These are phyloP conservation scores for Prunella strophiata DNA, from an alignment of 2,797 vertebrate genomes.

Conservation along the genomic window DNA sequence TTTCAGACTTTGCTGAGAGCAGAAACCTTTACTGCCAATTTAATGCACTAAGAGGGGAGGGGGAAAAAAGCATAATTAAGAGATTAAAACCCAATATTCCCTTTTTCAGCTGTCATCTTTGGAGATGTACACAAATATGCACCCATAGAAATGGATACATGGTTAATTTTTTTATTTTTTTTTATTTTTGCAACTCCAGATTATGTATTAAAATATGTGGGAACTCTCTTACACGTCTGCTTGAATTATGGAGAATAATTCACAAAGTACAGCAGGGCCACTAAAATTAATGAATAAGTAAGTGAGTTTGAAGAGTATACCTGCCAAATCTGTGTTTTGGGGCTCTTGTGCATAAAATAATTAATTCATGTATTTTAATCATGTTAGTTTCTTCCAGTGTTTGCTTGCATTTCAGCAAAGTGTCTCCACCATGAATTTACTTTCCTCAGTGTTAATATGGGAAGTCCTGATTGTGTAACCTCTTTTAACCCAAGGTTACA, in stretches of 20 bases:
- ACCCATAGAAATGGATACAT: neutral
- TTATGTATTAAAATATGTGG: slow-evolving; percentile 1
- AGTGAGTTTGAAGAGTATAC: neutral
- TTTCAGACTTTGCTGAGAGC: slow-evolving; percentile 10
- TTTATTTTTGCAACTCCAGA: neutral
- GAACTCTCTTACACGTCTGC: neutral
- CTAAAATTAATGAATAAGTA: slow-evolving; percentile 61
- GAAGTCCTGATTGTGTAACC: slow-evolving; percentile 40
- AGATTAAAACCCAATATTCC: slow-evolving; percentile 4
- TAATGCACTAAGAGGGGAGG: neutral
- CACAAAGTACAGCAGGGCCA: slow-evolving; percentile 32
- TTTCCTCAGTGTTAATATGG: neutral
- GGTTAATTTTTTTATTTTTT: neutral
- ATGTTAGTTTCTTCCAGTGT: slow-evolving; percentile 22
- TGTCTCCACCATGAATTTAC: slow-evolving; percentile 25
- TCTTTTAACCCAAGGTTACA: slow-evolving; percentile 34
- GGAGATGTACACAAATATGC: neutral
- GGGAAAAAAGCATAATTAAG: neutral
- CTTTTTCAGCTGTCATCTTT: slow-evolving; percentile 44
- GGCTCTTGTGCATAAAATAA: slow-evolving; percentile 8
- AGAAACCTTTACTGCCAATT: slow-evolving; percentile 28
- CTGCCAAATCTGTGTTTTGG: slow-evolving; percentile 33
- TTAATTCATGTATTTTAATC: slow-evolving; percentile 54
- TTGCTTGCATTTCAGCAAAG: slow-evolving; percentile 4
- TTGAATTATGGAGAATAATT: slow-evolving; percentile 54